These are phyloP conservation scores for Arrhopalites spinosus DNA, from an alignment of 2,888 invertebrate species.

Conservation along the genomic window DNA sequence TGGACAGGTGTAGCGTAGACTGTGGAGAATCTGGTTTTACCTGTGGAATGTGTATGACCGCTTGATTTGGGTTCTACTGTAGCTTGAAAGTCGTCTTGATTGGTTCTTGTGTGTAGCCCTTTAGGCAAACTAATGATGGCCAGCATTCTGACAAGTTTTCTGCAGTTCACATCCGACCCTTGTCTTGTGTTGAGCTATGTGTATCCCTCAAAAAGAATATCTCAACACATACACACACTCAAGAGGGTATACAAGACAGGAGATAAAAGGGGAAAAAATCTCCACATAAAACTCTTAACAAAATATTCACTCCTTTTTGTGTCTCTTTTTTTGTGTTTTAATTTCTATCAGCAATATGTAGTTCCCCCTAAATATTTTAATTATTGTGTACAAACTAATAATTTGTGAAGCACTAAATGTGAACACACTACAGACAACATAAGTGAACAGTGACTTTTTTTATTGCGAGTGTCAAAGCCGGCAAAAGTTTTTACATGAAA, in stretches of 20 bases:
- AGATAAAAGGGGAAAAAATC: neutral
- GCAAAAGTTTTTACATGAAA: no score
- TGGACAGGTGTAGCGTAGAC: neutral
- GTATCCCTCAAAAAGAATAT: neutral
- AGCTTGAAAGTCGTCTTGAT: neutral
- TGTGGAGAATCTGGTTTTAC: neutral
- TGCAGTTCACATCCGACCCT: conserved; percentile 41
- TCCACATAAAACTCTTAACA: neutral
- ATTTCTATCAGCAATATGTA: no score
- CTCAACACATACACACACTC: neutral
- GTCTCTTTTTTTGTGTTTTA: no score
- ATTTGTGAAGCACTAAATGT: no score
- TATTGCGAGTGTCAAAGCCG: no score
- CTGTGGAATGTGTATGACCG: no score
- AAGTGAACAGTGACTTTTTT: no score
- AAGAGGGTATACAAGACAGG: neutral
- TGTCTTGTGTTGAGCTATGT: conserved; percentile 38
- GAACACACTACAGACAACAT: neutral
- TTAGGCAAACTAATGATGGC: conserved; percentile 39
- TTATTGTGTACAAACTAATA: no score
- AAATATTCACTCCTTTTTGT: neutral
- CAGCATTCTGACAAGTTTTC: conserved; percentile 48
- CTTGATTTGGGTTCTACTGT: neutral
- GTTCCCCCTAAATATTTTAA: no score
- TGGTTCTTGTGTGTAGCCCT: conserved; percentile 13